Percentiles rank a stretch among this genome's conserved stretches.
Conservation (phyloP, 92 coral and sea anemone species). For the Heteractis magnifica region DNA sequence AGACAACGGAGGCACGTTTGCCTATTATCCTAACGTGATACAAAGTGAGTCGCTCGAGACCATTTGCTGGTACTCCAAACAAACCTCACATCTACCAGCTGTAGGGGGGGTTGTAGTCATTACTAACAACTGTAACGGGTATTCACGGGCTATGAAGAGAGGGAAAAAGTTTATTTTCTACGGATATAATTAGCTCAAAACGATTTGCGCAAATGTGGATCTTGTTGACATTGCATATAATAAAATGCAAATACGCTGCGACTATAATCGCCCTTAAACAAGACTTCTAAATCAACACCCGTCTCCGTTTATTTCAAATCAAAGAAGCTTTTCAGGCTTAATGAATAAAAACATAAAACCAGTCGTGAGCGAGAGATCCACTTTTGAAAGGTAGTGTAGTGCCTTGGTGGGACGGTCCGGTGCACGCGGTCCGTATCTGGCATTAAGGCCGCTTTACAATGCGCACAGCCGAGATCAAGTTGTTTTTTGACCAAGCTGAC, state of each 20-base stretch:
- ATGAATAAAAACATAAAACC: conserved; percentile 18
- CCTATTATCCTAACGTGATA: conserved; percentile 12
- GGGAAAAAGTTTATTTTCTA: neutral
- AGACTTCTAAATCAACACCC: conserved; percentile 1
- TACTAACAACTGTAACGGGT: conserved; percentile 14
- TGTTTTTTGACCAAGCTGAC: neutral
- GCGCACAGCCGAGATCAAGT: conserved; percentile 25
- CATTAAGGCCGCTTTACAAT: conserved; percentile 17
- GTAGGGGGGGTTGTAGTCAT: conserved; percentile 13
- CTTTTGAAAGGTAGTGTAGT: neutral
- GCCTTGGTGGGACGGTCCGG: neutral
- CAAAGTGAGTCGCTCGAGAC: conserved; percentile 11
- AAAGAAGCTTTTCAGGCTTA: neutral
- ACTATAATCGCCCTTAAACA: neutral
- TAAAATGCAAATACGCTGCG: conserved; percentile 2
- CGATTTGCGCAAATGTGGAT: neutral
- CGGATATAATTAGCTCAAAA: neutral
- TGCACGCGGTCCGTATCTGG: conserved; percentile 16
- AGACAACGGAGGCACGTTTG: conserved; percentile 24
- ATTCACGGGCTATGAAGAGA: neutral
- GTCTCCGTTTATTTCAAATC: neutral
- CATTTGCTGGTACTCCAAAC: conserved; percentile 21
- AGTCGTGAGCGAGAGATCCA: neutral
- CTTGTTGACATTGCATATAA: neutral
- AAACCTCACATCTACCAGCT: conserved; percentile 7